Evolutionary conservation across 2,888 invertebrate genomes (phyloP), one percentile per base, ranked within the genome.

Genomic region (Eurytoma adleriae): DNA sequence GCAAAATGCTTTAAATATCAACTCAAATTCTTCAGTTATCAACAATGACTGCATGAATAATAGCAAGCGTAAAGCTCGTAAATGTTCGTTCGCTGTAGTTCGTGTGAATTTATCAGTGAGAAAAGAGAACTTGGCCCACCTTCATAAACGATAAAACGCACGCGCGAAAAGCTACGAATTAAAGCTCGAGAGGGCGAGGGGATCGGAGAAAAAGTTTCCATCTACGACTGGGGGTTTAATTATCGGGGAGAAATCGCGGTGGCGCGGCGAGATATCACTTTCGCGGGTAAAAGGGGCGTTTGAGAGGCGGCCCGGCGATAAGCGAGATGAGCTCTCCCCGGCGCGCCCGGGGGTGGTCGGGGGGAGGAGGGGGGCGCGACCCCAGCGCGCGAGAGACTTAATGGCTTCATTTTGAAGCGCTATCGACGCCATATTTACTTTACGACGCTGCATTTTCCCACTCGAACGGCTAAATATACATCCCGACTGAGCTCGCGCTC

Each of bases 331-430:
- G 30, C 40, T 62, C 40, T 62, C n/a, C 62, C 62, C 7, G 40
- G 10, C 40, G 40, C 40, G 10, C 10, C 40, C 7, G 7, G 40
- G 16, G 10, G 14, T 3, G 24, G 59, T 12, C 24, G 24, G 24
- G 2, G 2, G 20, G 24, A 2, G 24, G 2, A 0, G 20, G 24
- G 2, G 7, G 7, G 30, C 40, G 16, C 64, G 16, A 16, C 12
- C 57, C 30, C 7, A 30, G 30, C 30, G 30, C 3, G 30, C 7
- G 40, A 18, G 48, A 64, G 48, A 16, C 18, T 54, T 54, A 54
- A n/a, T n/a, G 16, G 54, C 54, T 54, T 54, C 54, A 54, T 54
- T 54, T 54, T n/a, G 54, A 54, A 54, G 54, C n/a, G 54, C 54
- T n/a, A 14, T 14, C 54, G 54, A n/a, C 54, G 54, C 54, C 54